phyloP scores from a whole-genome alignment of 92 coral and sea anemone species.

The Virgularia gustaviana region DNA sequence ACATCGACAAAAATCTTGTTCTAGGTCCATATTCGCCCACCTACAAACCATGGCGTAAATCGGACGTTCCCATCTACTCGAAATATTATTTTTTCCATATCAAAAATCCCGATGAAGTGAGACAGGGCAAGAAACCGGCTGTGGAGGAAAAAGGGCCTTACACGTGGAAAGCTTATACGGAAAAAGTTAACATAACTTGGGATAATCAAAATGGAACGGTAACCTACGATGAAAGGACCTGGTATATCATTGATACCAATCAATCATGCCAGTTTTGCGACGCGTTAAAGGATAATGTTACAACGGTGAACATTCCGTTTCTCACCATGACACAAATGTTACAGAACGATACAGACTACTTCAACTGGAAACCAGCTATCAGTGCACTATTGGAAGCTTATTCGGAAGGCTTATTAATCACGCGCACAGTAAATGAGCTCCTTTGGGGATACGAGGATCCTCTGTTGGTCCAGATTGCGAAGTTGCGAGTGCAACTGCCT shows the following conservation, averaged over 20 bases:
- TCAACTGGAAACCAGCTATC: conserved; percentile 39
- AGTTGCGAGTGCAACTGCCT: conserved; percentile 34
- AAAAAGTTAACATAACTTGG: conserved; percentile 61
- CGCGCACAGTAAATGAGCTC: conserved; percentile 61
- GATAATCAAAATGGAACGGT: conserved; percentile 49
- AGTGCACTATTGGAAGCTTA: conserved; percentile 39
- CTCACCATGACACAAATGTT: conserved; percentile 65
- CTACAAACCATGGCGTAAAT: conserved; percentile 57
- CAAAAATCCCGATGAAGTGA: conserved; percentile 57
- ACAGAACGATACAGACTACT: conserved; percentile 36
- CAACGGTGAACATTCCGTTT: conserved; percentile 66
- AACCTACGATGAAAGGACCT: conserved; percentile 60
- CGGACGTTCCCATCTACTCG: conserved; percentile 61
- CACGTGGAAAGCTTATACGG: conserved; percentile 56
- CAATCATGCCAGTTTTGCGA: conserved; percentile 64
- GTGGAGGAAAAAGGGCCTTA: conserved; percentile 73
- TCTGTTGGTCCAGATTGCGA: conserved; percentile 43
- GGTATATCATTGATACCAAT: conserved; percentile 51
- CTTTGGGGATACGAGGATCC: conserved; percentile 84
- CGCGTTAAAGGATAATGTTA: conserved; percentile 46
- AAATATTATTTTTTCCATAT: conserved; percentile 70
- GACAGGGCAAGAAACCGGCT: conserved; percentile 56
- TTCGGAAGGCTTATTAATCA: conserved; percentile 62
- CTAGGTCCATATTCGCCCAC: conserved; percentile 52
- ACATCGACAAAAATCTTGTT: conserved; percentile 57